Percentiles rank a stretch among this genome's conserved stretches.
phyloP scores from a whole-genome alignment of 1,140 invertebrate species.

The Calephelis nemesis region DNA sequence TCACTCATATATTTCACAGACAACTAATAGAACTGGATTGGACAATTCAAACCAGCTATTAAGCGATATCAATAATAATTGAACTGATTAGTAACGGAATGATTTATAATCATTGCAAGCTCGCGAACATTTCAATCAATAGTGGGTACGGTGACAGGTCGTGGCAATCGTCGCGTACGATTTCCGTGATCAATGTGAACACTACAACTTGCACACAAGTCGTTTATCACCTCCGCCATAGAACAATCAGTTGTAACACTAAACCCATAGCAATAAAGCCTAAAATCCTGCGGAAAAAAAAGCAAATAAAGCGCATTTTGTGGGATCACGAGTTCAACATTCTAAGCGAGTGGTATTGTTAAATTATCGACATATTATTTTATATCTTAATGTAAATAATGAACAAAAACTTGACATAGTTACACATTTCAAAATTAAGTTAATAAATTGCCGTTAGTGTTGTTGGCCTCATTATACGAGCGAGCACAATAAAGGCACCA shows the following conservation, averaged over 20 bases:
- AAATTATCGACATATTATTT: background rate
- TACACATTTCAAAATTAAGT: conserved; percentile 7
- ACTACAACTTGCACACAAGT: conserved; percentile 11
- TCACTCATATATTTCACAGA: background rate
- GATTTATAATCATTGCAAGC: conserved; percentile 17
- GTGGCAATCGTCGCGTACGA: conserved; percentile 25
- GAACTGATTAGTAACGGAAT: conserved; percentile 13
- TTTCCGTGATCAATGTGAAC: conserved; percentile 23
- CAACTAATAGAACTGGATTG: conserved; percentile 15
- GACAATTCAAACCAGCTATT: background rate
- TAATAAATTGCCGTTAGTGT: background rate
- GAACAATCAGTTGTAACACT: background rate
- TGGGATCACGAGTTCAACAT: background rate
- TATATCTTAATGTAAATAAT: conserved; percentile 15
- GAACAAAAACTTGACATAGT: background rate
- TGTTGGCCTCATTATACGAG: background rate
- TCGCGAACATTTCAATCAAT: conserved; percentile 19
- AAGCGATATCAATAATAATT: conserved; percentile 16
- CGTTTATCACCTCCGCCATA: conserved; percentile 1
- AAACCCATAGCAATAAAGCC: background rate
- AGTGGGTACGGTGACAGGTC: conserved; percentile 21
- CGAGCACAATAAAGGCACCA: background rate
- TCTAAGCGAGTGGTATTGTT: conserved; percentile 8
- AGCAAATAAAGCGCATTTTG: background rate
- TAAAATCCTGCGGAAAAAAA: background rate